Evolutionary conservation across 2,113 vertebrate species (phyloP), one percentile per base, ranked within the genome.

Genomic region (Collichthys lucidus): DNA sequence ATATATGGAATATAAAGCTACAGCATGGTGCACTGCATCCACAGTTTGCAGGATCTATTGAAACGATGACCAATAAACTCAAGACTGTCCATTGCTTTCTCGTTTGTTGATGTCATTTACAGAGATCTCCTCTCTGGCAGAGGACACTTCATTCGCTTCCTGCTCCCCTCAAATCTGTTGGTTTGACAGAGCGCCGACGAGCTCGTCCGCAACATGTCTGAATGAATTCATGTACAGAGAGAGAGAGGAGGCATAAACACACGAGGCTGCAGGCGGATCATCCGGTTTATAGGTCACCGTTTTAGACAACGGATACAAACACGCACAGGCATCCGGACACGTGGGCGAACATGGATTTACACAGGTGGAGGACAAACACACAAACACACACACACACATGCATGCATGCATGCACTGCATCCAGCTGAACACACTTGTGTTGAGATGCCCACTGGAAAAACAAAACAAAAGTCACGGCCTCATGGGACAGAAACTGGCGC

Each of bases 161-260:
- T n/a, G 22, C 57, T 84, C 66, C n/a, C 17, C 20, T 74, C 26
- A 80, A 85, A 85, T 84, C 81, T 88, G 88, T 82, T 68, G 56
- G 47, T 62, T 80, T 90, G 81, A 86, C 69, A 47, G 50, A 67
- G 67, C 55, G 82, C 82, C 70, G 70, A 76, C n/a, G 52, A 70
- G 70, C 31, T 79, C 29, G 8, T 15, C 44, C 40, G 59, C 55
- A 8, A 42, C 31, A 24, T 19, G 46, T 73, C 78, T 60, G 72
- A 74, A 22, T 29, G 57, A n/a, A 12, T 69, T 22, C 46, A 7
- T 26, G 63, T 63, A 3, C 26, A 66, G 12, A 29, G 19, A 74
- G 35, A 80, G 49, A 14, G 44, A 46, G 12, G 31, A 46, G 74
- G 14, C 26, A 26, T 11, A 47, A 22, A 66, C 55, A 59, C 66